Conservation (phyloP, 1,140 invertebrate species). For the Heterodera schachtii region DNA sequence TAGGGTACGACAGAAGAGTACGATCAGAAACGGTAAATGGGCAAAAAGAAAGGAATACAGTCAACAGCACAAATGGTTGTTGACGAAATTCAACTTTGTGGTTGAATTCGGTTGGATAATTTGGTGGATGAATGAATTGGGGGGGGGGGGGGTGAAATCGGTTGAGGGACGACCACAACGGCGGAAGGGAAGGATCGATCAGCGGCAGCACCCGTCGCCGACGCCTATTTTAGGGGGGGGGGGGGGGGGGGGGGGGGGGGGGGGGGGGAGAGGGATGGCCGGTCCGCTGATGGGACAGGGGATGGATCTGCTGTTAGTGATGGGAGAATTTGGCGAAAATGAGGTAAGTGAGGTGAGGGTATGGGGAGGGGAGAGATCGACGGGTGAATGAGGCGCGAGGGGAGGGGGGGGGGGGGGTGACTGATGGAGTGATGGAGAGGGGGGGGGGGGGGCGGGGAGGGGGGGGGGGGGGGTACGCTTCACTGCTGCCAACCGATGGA, state of each 20-base stretch:
- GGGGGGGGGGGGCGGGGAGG: no score
- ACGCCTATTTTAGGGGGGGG: not conserved
- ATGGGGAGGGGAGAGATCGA: not conserved
- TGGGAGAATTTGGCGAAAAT: slow-evolving; percentile 2
- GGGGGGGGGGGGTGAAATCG: not conserved
- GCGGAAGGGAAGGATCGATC: not conserved
- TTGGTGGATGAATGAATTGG: not conserved
- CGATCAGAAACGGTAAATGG: no score
- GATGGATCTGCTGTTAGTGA: not conserved
- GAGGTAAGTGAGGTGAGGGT: not conserved
- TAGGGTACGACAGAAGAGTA: no score
- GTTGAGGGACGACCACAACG: not conserved
- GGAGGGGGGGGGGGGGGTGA: no score
- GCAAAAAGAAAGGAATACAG: no score
- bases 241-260: no score
- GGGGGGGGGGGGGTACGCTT: not conserved
- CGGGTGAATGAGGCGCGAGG: not conserved
- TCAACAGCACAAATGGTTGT: not conserved
- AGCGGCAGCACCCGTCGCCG: not conserved
- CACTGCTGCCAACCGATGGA: not conserved
- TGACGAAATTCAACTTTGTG: not conserved
- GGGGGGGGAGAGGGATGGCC: not conserved
- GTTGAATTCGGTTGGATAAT: not conserved
- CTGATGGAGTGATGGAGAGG: no score
- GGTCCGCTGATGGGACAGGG: not conserved